These are phyloP conservation scores for Passerculus sandwichensis DNA, from an alignment of 2,797 vertebrate genomes.

Conservation along the genomic window DNA sequence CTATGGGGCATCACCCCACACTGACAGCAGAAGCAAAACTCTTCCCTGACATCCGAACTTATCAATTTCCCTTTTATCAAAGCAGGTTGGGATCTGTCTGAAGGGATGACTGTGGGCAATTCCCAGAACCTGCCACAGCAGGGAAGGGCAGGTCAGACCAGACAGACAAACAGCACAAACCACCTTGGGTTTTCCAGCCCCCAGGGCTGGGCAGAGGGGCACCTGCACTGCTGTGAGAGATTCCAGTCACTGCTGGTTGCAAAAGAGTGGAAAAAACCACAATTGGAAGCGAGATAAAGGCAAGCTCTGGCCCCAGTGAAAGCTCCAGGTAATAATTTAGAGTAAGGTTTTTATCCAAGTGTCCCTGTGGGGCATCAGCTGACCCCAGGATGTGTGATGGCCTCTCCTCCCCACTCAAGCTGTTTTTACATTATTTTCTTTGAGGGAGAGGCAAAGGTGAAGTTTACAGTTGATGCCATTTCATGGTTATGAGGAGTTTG, in stretches of 20 bases:
- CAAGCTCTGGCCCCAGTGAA: neutral
- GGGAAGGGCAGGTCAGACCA: neutral
- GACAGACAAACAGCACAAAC: neutral
- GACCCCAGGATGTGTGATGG: neutral
- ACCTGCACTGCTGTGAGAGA: neutral
- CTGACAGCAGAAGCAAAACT: neutral
- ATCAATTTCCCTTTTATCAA: neutral
- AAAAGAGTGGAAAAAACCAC: neutral
- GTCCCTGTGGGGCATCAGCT: too few species aligned
- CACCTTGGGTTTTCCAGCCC: neutral
- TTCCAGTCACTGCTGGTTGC: neutral
- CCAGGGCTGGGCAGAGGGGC: neutral
- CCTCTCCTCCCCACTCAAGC: neutral
- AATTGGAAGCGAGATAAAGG: rapidly evolving
- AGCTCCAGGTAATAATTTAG: neutral
- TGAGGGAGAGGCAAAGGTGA: neutral
- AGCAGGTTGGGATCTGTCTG: neutral
- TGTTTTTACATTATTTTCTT: neutral
- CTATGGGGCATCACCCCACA: too few species aligned
- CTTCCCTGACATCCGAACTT: neutral
- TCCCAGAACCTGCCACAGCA: neutral
- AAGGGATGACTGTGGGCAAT: neutral
- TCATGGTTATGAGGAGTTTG: neutral
- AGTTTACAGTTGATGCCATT: neutral
- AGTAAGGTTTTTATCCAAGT: neutral